phyloP scores from a whole-genome alignment of 2,888 invertebrate species.

The Ceramica pisi region DNA sequence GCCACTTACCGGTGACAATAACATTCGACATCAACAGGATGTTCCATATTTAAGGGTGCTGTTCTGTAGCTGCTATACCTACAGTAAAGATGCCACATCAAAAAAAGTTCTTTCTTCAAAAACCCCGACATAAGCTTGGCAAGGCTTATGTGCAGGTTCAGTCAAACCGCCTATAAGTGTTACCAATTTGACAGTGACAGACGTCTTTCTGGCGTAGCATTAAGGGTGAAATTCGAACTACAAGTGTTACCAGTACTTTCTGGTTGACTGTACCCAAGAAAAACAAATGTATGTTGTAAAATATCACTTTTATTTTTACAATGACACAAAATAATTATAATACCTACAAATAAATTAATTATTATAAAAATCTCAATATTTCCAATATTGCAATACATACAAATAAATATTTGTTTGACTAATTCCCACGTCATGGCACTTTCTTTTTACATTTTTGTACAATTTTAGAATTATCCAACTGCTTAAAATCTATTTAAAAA shows the following conservation, averaged over 20 bases:
- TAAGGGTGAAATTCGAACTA: background rate
- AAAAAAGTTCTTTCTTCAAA: too few species aligned
- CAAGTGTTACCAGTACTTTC: background rate
- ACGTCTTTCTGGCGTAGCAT: background rate
- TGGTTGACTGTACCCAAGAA: background rate
- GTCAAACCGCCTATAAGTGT: background rate
- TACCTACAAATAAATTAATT: constrained; percentile 12
- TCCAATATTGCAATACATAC: background rate
- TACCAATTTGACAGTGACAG: background rate
- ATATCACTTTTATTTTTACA: constrained; percentile 30
- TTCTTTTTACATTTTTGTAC: constrained; percentile 18
- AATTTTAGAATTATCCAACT: background rate
- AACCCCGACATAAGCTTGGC: too few species aligned
- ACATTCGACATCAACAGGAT: too few species aligned
- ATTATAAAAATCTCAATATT: constrained; percentile 2
- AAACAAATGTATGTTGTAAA: background rate
- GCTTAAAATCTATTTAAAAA: background rate
- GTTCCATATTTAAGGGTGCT: too few species aligned
- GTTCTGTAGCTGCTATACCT: too few species aligned
- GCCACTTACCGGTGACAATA: too few species aligned
- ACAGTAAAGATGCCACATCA: too few species aligned
- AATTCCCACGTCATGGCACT: constrained; percentile 45
- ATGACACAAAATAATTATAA: background rate
- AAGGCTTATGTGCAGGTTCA: background rate
- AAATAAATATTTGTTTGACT: constrained; percentile 37